A percentile compares a stretch with the other conserved stretches of the same genome.
These are phyloP conservation scores for Dryocosmus kuriphilus DNA, from an alignment of 2,888 invertebrate genomes.

Conservation along the genomic window DNA sequence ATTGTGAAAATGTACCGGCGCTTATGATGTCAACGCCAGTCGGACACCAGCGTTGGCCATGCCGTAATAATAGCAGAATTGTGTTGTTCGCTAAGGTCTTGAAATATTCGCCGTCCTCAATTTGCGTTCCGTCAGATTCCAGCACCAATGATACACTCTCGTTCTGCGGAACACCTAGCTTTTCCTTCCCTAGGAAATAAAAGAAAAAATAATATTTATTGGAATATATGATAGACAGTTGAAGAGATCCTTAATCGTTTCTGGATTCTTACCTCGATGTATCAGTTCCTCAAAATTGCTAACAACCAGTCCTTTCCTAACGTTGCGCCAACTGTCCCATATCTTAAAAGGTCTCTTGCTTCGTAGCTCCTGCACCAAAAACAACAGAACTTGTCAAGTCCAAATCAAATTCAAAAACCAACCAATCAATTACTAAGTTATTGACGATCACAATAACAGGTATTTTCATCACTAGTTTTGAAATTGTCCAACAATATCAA, in stretches of 20 bases:
- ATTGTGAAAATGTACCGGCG: constrained; percentile 84
- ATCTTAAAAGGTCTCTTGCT: constrained; percentile 98
- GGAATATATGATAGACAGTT: background rate
- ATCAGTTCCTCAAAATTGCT: constrained; percentile 93
- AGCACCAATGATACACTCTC: constrained; percentile 94
- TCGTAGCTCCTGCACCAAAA: constrained; percentile 88
- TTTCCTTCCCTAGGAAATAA: constrained; percentile 87
- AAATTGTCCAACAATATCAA: background rate
- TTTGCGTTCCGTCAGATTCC: constrained; percentile 97
- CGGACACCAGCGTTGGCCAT: constrained; percentile 95
- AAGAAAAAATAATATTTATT: background rate
- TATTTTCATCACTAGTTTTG: background rate
- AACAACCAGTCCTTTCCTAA: constrained; percentile 95
- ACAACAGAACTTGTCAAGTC: constrained; percentile 18
- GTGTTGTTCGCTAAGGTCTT: constrained; percentile 95
- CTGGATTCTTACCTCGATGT: constrained; percentile 83
- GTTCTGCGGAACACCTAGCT: constrained; percentile 90
- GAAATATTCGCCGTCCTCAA: constrained; percentile 98
- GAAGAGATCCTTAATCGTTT: background rate
- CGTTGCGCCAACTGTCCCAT: constrained; percentile 97
- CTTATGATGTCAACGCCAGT: constrained; percentile 96
- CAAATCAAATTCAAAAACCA: background rate
- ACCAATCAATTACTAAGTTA: background rate
- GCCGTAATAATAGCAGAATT: constrained; percentile 91
- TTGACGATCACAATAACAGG: constrained; percentile 2